phyloP scores from a whole-genome alignment of 2,113 vertebrate genomes.

The Recurvirostra avosetta region DNA sequence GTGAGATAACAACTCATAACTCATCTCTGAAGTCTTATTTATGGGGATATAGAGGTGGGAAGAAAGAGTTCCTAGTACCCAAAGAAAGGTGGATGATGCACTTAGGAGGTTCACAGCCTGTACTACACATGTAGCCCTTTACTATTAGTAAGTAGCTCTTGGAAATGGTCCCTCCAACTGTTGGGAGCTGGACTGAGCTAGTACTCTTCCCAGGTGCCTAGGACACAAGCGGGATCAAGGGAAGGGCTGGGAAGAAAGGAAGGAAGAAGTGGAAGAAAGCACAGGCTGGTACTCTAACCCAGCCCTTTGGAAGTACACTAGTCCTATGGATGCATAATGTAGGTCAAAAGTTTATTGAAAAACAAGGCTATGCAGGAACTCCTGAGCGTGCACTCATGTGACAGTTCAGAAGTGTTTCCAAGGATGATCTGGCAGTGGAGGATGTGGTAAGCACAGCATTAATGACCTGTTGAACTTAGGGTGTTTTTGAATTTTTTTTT shows the following conservation, averaged over 20 bases:
- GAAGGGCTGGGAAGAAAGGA: not conserved
- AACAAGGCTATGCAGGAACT: not conserved
- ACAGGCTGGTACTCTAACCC: not conserved
- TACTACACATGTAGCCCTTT: fast-evolving
- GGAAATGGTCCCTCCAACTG: not conserved
- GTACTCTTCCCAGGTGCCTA: not conserved
- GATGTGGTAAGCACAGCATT: conserved; percentile 29
- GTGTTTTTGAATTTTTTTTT: not conserved
- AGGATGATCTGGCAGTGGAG: not conserved
- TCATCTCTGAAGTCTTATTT: not conserved
- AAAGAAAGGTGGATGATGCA: not conserved
- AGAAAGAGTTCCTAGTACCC: not conserved
- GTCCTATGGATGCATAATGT: not conserved
- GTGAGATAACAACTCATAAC: not conserved
- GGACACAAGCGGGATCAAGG: not conserved
- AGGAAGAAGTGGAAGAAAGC: not conserved
- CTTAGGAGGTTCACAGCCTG: not conserved
- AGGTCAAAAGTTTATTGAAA: not conserved
- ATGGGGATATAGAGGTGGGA: not conserved
- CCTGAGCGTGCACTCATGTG: not conserved
- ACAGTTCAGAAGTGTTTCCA: not conserved
- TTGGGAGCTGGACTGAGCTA: not conserved
- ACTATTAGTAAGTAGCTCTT: not conserved
- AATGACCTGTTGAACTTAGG: not conserved
- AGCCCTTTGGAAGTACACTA: not conserved